Percentiles rank a stretch among this genome's conserved stretches.
Conservation (phyloP, 2,888 invertebrate species). For the Hirtodrosophila cameraria region DNA sequence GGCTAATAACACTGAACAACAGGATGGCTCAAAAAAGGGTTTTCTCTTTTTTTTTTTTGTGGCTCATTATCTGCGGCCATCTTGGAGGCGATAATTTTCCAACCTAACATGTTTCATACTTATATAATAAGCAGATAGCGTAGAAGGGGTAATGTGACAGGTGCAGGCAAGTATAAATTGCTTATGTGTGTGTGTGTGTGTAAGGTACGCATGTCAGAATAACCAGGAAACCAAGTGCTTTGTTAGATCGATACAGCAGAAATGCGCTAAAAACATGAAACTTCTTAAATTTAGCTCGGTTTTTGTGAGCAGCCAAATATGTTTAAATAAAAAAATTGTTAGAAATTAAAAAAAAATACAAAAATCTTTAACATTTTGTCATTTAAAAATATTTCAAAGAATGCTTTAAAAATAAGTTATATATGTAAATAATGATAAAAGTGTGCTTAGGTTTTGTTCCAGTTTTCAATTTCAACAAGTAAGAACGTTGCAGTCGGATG, state of each 20-base stretch:
- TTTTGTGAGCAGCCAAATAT: too few relatives aligned
- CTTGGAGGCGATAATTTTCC: background rate
- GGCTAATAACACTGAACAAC: slow-evolving; percentile 34
- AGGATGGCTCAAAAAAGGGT: slow-evolving; percentile 3
- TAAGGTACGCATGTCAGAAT: slow-evolving; percentile 24
- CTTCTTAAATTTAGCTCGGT: too few relatives aligned
- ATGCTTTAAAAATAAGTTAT: too few relatives aligned
- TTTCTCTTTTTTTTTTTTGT: background rate
- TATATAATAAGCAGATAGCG: slow-evolving; percentile 21
- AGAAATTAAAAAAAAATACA: too few relatives aligned
- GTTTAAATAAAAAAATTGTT: too few relatives aligned
- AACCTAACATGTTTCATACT: background rate
- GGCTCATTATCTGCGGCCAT: slow-evolving; percentile 22
- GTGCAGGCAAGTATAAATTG: slow-evolving; percentile 1
- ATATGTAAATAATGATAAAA: too few relatives aligned
- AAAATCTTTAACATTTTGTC: too few relatives aligned
- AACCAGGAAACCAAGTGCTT: slow-evolving; percentile 4
- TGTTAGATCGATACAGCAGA: slow-evolving; percentile 48
- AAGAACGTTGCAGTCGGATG: too few relatives aligned
- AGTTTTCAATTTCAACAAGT: too few relatives aligned
- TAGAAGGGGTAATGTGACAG: slow-evolving; percentile 14
- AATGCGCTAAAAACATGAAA: too few relatives aligned
- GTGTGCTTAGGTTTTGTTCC: too few relatives aligned
- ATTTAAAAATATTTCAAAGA: too few relatives aligned
- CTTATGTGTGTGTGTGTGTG: slow-evolving; percentile 5